Base-by-base conservation (phyloP, 92 coral and sea anemone species). In the Plumapathes pennacea region DNA sequence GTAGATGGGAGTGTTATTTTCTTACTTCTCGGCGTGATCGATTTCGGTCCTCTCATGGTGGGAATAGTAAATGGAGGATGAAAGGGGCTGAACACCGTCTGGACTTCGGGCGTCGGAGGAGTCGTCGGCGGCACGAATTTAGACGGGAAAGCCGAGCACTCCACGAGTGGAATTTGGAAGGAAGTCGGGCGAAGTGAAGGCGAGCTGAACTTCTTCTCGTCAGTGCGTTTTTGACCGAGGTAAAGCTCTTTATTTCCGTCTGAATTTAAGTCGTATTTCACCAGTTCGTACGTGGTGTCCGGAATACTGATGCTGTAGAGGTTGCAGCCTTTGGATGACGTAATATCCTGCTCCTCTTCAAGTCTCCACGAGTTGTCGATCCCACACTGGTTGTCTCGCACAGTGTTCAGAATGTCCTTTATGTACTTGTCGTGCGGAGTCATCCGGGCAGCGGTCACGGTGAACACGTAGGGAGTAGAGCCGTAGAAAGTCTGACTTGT, bases 41-140 rank as follows among this genome's bases (percentile, higher is more conserved):
- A n/a, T n/a, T n/a, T n/a, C n/a, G n/a, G n/a, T n/a, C n/a, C n/a
- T n/a, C n/a, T n/a, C n/a, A n/a, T n/a, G n/a, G n/a, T n/a, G n/a
- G n/a, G n/a, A n/a, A n/a, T n/a, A n/a, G n/a, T n/a, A n/a, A n/a
- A n/a, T n/a, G n/a, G n/a, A n/a, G n/a, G n/a, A n/a, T n/a, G n/a
- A n/a, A n/a, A n/a, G n/a, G n/a, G n/a, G n/a, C n/a, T n/a, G n/a
- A n/a, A n/a, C n/a, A n/a, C n/a, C n/a, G n/a, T n/a, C n/a, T n/a
- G n/a, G n/a, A n/a, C n/a, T n/a, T n/a, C n/a, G n/a, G 69, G 60
- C 0, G 96, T 83, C 22, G 96, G 95, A 9, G 65, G 74, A 10
- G 89, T 77, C 10, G 83, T 76, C 9, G 96, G 96, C 14, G 82
- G 85, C 46, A 55, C 72, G 33, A 88, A 85, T 36, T 77, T 50